These are phyloP conservation scores for Himalopsyche kuldschensis DNA, from an alignment of 2,888 invertebrate species.

Conservation along the genomic window DNA sequence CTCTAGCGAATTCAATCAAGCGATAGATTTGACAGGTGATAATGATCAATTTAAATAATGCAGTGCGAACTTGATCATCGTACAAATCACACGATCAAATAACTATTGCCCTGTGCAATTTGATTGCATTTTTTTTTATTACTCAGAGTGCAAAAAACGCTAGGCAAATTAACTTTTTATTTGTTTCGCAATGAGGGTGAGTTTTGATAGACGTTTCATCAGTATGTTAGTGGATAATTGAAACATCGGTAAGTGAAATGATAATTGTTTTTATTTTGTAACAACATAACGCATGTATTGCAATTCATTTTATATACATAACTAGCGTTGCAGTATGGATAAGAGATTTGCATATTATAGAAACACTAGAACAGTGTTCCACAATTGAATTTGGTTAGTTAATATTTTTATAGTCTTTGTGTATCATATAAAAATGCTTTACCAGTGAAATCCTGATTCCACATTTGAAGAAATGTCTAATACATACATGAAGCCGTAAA, in stretches of 20 bases:
- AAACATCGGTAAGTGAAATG: background rate
- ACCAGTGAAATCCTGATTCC: no score
- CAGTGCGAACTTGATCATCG: background rate
- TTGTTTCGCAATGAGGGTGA: background rate
- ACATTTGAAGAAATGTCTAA: no score
- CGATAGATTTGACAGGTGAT: background rate
- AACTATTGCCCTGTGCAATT: background rate
- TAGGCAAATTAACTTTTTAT: background rate
- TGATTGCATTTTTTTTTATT: background rate
- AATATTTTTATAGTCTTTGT: no score
- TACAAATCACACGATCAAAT: background rate
- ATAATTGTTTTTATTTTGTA: background rate
- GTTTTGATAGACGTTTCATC: background rate
- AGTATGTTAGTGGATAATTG: background rate
- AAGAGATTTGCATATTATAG: no score
- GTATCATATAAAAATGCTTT: no score
- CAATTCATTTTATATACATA: no score
- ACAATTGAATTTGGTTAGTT: no score
- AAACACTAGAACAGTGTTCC: no score
- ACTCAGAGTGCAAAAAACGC: background rate
- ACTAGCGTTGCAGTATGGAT: no score
- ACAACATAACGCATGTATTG: no score
- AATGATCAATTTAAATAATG: background rate
- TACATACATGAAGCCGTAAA: no score
- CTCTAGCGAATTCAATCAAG: background rate